phyloP scores from a whole-genome alignment of 2,797 vertebrate species.

The Erpetoichthys calabaricus region DNA sequence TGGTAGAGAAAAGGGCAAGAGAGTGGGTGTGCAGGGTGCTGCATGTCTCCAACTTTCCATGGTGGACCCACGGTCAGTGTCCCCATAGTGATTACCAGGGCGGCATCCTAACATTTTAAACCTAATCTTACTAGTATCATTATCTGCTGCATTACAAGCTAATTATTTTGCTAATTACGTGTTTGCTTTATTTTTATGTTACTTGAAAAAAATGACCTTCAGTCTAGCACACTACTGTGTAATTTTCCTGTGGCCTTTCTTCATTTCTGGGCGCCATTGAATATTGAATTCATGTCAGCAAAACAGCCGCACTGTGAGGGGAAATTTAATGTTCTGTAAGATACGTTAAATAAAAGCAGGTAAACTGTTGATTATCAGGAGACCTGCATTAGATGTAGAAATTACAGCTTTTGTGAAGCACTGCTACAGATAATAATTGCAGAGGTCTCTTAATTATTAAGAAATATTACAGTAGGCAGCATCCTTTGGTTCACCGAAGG shows the following conservation, averaged over 20 bases:
- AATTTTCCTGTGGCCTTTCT: conserved; percentile 13
- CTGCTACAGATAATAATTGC: not conserved
- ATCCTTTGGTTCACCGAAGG: not conserved
- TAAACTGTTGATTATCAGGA: not conserved
- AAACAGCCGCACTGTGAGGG: not conserved
- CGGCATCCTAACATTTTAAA: too few relatives aligned
- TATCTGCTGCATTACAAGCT: conserved; percentile 3
- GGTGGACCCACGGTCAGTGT: too few relatives aligned
- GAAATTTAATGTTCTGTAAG: not conserved
- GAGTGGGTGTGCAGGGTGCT: too few relatives aligned
- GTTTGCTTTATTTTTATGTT: conserved; percentile 23
- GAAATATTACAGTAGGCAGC: not conserved
- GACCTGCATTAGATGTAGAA: not conserved
- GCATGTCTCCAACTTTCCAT: too few relatives aligned
- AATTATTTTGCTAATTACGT: conserved; percentile 27
- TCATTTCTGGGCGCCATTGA: not conserved
- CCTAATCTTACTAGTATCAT: too few relatives aligned
- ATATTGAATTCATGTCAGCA: conserved; percentile 5
- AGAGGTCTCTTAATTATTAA: not conserved
- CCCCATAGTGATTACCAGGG: too few relatives aligned
- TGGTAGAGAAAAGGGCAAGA: too few relatives aligned
- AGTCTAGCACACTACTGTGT: conserved; percentile 25
- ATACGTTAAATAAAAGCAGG: not conserved
- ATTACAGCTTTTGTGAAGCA: not conserved
- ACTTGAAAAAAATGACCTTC: conserved; percentile 27